phyloP scores from a whole-genome alignment of 2,113 vertebrate genomes.

The Guaruba guarouba region DNA sequence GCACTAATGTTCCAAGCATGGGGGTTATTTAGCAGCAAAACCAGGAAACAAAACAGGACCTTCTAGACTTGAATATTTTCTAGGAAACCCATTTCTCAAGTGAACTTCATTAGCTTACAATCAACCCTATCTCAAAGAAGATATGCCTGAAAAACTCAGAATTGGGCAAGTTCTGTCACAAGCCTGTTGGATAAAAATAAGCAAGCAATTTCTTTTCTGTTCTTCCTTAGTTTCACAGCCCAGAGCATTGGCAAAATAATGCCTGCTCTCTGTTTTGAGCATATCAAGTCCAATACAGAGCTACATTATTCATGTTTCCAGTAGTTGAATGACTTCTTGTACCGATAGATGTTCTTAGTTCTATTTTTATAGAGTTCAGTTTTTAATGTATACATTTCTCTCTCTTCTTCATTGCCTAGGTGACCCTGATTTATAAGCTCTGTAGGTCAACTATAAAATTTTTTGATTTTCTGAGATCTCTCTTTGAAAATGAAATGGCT shows the following conservation, averaged over 20 bases:
- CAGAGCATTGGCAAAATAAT: background rate
- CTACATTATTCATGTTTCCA: background rate
- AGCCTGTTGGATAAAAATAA: background rate
- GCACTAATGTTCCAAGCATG: background rate
- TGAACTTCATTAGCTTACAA: background rate
- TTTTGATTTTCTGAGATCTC: background rate
- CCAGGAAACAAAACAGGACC: background rate
- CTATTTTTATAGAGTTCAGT: background rate
- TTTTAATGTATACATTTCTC: background rate
- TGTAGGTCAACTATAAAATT: background rate
- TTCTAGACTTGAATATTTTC: background rate
- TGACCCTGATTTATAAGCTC: background rate
- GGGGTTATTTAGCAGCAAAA: background rate
- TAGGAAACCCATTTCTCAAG: background rate
- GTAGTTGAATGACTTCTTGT: background rate
- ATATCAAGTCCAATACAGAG: background rate
- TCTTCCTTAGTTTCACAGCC: background rate
- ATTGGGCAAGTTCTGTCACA: background rate
- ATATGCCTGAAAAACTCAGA: background rate
- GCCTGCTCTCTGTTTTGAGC: background rate
- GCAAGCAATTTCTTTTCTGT: background rate
- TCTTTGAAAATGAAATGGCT: slow-evolving; percentile 24
- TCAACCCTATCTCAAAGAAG: background rate
- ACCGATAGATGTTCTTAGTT: rapidly evolving
- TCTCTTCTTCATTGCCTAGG: background rate